Evolutionary conservation across 2,113 vertebrate species (phyloP), one percentile per base, ranked within the genome.

Genomic region (Xerus inauris): DNA sequence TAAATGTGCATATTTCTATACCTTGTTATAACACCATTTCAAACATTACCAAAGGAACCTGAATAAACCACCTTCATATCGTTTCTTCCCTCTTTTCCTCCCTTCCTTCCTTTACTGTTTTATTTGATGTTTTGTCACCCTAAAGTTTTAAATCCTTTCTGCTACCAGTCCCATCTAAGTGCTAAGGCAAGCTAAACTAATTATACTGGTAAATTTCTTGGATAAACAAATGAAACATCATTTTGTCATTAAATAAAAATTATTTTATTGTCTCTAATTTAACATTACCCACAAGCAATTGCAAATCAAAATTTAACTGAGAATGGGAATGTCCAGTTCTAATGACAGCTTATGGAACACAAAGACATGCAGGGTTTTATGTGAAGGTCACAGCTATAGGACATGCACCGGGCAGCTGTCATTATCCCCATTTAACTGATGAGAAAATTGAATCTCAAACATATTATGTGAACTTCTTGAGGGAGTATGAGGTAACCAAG

Each of bases 171-270:
- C 32, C 45, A 28, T 42, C 32, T 80, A 93, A 91, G 45, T 28
- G 24, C 24, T 81, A 49, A 92, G 67, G 14, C 64, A 82, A 67
- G 19, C 40, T 26, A 51, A n/a, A n/a, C 45, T 94, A 69, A 69
- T 92, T 83, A 49, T n/a, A 87, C 54, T 40, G 32, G 38, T 24
- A 30, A 83, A 82, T 65, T 89, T 71, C 38, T 64, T 79, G 8
- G 49, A 80, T 75, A 67, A 94, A 87, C 54, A 95, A 93, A 95
- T 92, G 47, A 54, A 89, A 96, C 87, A 47, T 67, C 57, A 72
- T 80, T 88, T 93, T 54, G 14, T 67, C 81, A 54, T 28, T 57
- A 95, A 93, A 28, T 40, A 72, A 65, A 73, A 80, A 35, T 9
- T 79, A 32, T 67, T 49, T 30, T 51, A 90, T 45, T 30, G 14